A percentile compares a stretch with the other conserved stretches of the same genome.
Conservation (phyloP, 2,888 invertebrate species). For the Apotomis turbidana region DNA sequence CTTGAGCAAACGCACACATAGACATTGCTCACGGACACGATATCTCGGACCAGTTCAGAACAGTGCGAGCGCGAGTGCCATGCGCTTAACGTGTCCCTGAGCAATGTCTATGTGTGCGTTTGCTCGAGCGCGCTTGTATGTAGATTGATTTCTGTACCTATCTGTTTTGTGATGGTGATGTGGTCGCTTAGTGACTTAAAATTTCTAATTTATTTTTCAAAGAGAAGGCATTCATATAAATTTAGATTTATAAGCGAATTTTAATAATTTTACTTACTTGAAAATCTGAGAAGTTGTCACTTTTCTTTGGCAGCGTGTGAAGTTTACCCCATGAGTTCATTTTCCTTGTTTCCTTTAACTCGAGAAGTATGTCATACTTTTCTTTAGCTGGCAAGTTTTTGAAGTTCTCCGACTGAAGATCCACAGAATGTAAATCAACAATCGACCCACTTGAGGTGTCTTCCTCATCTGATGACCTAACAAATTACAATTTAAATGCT, state of each 20-base stretch:
- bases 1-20: too few relatives aligned
- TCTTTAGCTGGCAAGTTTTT: constrained; percentile 92
- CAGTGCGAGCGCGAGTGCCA: too few relatives aligned
- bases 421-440: constrained; percentile 89
- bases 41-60: too few relatives aligned
- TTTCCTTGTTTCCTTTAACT: constrained; percentile 95
- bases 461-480: constrained; percentile 74
- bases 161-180: too few relatives aligned
- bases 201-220: too few relatives aligned
- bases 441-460: constrained; percentile 67
- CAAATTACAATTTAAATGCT: neutral
- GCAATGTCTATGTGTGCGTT: too few relatives aligned
- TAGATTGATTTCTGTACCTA: too few relatives aligned
- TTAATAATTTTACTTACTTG: constrained; percentile 62
- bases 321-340: constrained; percentile 94
- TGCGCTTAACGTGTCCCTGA: too few relatives aligned
- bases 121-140: too few relatives aligned
- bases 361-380: constrained; percentile 95
- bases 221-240: neutral
- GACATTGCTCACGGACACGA: too few relatives aligned
- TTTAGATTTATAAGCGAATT: neutral
- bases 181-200: too few relatives aligned
- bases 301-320: constrained; percentile 91
- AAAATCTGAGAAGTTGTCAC: constrained; percentile 87
- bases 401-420: constrained; percentile 92